phyloP scores from a whole-genome alignment of 2,113 vertebrate species.

The Scophthalmus maximus region DNA sequence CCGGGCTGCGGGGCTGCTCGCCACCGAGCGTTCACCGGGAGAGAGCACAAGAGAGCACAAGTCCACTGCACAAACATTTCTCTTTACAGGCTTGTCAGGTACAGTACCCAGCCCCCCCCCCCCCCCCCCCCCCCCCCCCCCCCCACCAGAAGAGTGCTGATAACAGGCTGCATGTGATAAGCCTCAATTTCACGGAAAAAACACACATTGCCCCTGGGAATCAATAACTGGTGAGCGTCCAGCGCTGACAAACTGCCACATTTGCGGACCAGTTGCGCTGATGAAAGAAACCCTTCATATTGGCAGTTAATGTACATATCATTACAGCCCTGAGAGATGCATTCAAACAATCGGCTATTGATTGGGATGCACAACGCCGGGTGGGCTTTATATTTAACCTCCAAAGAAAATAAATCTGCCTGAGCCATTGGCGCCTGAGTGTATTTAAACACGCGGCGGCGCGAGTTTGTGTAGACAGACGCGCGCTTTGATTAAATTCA shows the following conservation, averaged over 20 bases:
- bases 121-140: background rate
- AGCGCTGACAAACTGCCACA: background rate
- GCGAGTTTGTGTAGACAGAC: too few relatives aligned
- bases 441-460: too few relatives aligned
- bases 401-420: too few relatives aligned
- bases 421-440: too few relatives aligned
- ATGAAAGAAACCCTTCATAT: slow-evolving; percentile 4
- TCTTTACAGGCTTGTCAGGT: slow-evolving; percentile 55
- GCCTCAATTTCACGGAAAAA: slow-evolving; percentile 43
- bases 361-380: background rate
- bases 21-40: slow-evolving; percentile 16
- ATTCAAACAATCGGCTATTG: background rate
- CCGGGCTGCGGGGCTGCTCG: background rate
- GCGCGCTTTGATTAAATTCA: too few relatives aligned
- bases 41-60: slow-evolving; percentile 53
- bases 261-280: background rate
- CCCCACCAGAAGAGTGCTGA: slow-evolving; percentile 15
- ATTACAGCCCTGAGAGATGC: background rate
- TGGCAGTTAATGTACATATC: slow-evolving; percentile 17
- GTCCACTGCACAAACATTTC: slow-evolving; percentile 48
- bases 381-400: background rate
- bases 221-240: slow-evolving; percentile 37
- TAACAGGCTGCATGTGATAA: slow-evolving; percentile 37
- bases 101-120: slow-evolving; percentile 33
- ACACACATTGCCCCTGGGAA: slow-evolving; percentile 11